Evolutionary conservation across 2,888 invertebrate genomes (phyloP).

Genomic region (Sphaerophoria taeniata): DNA sequence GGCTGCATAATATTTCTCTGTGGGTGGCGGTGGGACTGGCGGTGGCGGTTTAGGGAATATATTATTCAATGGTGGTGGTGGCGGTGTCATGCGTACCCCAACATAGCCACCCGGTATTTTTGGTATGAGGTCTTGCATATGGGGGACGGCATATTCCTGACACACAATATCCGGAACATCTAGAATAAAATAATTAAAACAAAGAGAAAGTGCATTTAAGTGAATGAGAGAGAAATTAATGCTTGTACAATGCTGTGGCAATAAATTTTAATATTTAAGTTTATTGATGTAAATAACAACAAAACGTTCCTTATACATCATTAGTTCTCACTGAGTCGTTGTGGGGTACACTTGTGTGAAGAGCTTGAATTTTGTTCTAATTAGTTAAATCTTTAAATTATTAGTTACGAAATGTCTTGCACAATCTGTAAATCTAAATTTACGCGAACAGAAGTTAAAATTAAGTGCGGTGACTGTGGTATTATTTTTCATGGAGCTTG

Average conservation of each 20-base stretch:
- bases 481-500: no score
- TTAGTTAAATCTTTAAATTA: no score
- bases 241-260: background rate
- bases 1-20: conserved; percentile 89
- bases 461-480: no score
- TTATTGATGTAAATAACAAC: no score
- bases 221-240: background rate
- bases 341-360: no score
- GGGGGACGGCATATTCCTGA: conserved; percentile 87
- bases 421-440: no score
- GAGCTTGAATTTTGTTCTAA: no score
- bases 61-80: conserved; percentile 83
- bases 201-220: conserved; percentile 6
- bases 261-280: background rate
- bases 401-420: no score
- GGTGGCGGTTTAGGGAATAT: conserved; percentile 85
- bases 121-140: conserved; percentile 84
- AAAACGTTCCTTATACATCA: no score
- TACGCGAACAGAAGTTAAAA: no score
- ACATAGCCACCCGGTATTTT: conserved; percentile 77
- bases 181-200: conserved; percentile 77
- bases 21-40: conserved; percentile 87
- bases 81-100: conserved; percentile 78
- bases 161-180: conserved; percentile 86
- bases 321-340: no score